phyloP scores from a whole-genome alignment of 2,888 invertebrate species.

The Parasteatoda lunata region DNA sequence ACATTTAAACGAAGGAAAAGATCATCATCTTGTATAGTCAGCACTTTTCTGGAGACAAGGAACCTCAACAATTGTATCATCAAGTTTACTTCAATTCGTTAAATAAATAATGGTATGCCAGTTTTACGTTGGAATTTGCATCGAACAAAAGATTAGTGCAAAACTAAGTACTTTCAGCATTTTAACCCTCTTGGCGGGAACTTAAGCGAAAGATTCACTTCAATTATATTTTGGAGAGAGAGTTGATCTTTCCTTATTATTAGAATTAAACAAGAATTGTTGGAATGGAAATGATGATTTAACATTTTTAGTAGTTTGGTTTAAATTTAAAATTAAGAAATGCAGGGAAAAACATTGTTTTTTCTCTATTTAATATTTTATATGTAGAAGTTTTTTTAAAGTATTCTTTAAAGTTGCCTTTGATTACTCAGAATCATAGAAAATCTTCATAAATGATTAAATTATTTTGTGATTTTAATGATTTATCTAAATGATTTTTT shows the following conservation, averaged over 20 bases:
- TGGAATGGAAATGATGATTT: neutral
- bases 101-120: constrained; percentile 8
- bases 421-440: too few species aligned
- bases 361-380: too few species aligned
- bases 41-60: neutral
- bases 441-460: too few species aligned
- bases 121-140: neutral
- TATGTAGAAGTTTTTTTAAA: too few species aligned
- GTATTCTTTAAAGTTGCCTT: too few species aligned
- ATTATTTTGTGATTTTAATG: too few species aligned
- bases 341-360: too few species aligned
- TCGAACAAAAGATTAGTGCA: constrained; percentile 1
- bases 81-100: constrained; percentile 4
- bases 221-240: neutral
- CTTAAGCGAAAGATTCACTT: neutral
- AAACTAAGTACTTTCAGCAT: constrained; percentile 4
- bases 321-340: too few species aligned
- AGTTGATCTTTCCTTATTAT: neutral
- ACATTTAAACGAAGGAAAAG: neutral
- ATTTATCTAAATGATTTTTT: too few species aligned
- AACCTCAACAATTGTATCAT: neutral
- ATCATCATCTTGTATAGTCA: neutral
- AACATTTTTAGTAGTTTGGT: neutral
- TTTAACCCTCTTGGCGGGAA: neutral
- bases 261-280: neutral